Evolutionary conservation across 2,797 vertebrate genomes (phyloP).

Genomic region (Morus bassanus): DNA sequence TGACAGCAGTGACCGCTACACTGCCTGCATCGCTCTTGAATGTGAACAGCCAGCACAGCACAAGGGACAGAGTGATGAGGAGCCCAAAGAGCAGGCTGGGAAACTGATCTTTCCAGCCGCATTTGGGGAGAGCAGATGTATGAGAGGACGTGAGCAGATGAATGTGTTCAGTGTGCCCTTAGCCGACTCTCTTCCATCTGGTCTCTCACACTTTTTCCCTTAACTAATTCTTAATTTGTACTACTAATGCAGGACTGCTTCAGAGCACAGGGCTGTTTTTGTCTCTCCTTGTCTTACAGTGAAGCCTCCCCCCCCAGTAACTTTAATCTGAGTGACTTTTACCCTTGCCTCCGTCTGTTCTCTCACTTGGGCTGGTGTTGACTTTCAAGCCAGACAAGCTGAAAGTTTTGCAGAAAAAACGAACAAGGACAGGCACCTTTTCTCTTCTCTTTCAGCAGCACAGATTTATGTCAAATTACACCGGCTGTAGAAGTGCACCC

Average conservation of each 20-base stretch:
- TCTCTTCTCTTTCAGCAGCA: background rate
- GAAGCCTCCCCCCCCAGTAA: background rate
- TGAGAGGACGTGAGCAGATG: background rate
- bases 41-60: background rate
- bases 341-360: background rate
- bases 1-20: background rate
- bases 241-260: conserved; percentile 6
- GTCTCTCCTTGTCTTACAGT: background rate
- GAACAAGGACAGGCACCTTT: background rate
- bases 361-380: background rate
- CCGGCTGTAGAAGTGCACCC: background rate
- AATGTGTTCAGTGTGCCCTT: conserved; percentile 37
- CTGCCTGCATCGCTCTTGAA: background rate
- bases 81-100: background rate
- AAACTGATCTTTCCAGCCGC: background rate
- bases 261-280: background rate
- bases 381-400: conserved; percentile 6
- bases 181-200: conserved; percentile 10
- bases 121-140: background rate
- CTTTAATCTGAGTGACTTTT: background rate
- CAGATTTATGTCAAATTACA: background rate
- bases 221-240: conserved; percentile 24
- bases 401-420: background rate
- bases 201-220: conserved; percentile 22
- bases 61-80: background rate